Conservation (phyloP, 2,888 invertebrate genomes). For the Scaeva pyrastri region DNA sequence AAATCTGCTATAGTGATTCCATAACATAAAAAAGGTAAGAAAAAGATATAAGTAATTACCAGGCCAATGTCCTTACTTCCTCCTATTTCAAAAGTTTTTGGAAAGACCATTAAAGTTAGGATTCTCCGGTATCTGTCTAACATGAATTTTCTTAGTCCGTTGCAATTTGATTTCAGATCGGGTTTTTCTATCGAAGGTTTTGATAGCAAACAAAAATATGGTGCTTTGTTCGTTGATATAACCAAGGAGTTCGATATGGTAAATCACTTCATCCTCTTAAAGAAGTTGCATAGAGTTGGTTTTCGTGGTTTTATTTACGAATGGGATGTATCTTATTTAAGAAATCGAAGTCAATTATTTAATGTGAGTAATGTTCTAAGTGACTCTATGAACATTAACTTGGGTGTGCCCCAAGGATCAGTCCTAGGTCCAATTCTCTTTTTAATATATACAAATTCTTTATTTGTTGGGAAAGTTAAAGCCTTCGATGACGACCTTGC, state of each 20-base stretch:
- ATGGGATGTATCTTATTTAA: conserved; percentile 18
- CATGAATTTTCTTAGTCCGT: no score
- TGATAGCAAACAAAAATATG: conserved; percentile 21
- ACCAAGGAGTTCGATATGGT: conserved; percentile 26
- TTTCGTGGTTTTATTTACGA: conserved; percentile 4
- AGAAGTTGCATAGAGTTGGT: background rate
- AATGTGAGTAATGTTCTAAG: background rate
- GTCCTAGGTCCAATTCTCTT: background rate
- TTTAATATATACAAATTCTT: background rate
- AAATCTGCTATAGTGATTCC: no score
- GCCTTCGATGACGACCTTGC: no score
- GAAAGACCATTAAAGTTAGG: no score
- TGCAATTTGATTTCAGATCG: no score
- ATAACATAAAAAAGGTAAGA: no score
- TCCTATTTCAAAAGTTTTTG: no score
- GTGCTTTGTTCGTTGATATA: conserved; percentile 21
- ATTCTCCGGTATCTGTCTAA: no score
- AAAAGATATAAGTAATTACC: no score
- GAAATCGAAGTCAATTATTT: background rate
- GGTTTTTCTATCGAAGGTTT: no score
- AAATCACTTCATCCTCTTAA: conserved; percentile 7
- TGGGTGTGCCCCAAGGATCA: background rate
- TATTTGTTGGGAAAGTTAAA: background rate
- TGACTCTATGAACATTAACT: no score
- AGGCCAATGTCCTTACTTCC: no score